Percentiles rank a stretch among this genome's conserved stretches.
Conservation (phyloP, 2,113 vertebrate genomes). For the Anhinga rufa region DNA sequence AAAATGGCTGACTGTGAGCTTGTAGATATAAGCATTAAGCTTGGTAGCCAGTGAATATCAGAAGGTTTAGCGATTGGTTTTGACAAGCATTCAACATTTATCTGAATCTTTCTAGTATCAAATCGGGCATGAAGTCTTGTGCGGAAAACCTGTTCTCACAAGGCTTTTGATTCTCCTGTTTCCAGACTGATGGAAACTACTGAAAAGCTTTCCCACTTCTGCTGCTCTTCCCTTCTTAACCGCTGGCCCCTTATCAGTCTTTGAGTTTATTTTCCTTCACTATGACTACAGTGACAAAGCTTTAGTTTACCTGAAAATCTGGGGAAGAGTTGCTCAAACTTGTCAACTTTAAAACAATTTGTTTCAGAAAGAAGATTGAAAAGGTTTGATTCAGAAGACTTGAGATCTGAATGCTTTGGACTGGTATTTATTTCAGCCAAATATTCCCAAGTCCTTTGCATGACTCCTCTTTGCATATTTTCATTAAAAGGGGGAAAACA, state of each 20-base stretch:
- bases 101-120: conserved; percentile 46
- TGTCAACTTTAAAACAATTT: not conserved
- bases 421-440: not conserved
- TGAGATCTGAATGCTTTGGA: not conserved
- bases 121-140: conserved; percentile 52
- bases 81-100: conserved; percentile 64
- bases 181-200: not conserved
- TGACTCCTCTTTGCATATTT: not conserved
- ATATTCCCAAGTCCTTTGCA: not conserved
- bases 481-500: not conserved
- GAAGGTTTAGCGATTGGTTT: conserved; percentile 54
- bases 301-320: not conserved
- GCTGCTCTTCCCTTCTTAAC: not conserved
- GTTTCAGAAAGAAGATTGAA: not conserved
- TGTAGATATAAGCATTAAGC: conserved; percentile 39
- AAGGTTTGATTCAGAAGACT: not conserved
- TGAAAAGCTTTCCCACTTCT: not conserved
- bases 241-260: not conserved
- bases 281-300: not conserved
- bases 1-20: conserved; percentile 45
- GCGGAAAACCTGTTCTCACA: conserved; percentile 42
- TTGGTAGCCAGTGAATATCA: conserved; percentile 48
- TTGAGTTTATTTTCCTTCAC: not conserved
- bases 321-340: not conserved
- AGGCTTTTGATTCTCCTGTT: conserved; percentile 27